A percentile compares a stretch with the other conserved stretches of the same genome.
Conservation (phyloP, 2,888 invertebrate species). For the Clusia tigrina region DNA sequence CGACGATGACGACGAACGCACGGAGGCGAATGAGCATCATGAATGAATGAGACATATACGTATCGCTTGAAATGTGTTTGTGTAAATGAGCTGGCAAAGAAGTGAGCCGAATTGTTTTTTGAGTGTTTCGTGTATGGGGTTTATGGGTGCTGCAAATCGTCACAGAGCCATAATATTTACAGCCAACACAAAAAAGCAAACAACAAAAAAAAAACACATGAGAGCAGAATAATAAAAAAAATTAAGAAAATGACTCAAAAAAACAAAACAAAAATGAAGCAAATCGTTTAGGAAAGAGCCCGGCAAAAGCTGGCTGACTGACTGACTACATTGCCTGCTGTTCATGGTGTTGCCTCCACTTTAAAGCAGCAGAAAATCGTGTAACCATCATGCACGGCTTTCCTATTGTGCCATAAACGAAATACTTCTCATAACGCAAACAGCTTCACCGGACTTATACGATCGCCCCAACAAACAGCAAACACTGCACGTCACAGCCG, state of each 20-base stretch:
- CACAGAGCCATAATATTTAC: conserved; percentile 21
- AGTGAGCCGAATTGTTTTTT: conserved; percentile 26
- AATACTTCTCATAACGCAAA: conserved; percentile 66
- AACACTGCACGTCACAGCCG: not conserved
- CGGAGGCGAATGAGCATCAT: conserved; percentile 8
- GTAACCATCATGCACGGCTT: conserved; percentile 61
- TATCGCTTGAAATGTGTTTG: not conserved
- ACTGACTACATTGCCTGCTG: not conserved
- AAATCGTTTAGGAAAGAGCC: conserved; percentile 16
- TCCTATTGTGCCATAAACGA: conserved; percentile 66
- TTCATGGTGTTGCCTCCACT: not conserved
- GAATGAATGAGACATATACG: conserved; percentile 20
- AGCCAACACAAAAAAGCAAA: conserved; percentile 7
- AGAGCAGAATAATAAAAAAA: no score
- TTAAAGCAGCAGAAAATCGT: conserved; percentile 37
- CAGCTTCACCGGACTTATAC: conserved; percentile 61
- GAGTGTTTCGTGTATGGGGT: conserved; percentile 18
- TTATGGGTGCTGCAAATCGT: conserved; percentile 16
- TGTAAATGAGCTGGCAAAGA: conserved; percentile 16
- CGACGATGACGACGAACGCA: not conserved
- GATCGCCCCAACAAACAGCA: conserved; percentile 16
- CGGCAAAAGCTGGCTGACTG: conserved; percentile 26
- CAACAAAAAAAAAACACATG: not conserved
- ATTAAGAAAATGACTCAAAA: no score
- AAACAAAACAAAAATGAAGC: not conserved